phyloP scores from a whole-genome alignment of 2,888 invertebrate species.

The Papilio protenor region DNA sequence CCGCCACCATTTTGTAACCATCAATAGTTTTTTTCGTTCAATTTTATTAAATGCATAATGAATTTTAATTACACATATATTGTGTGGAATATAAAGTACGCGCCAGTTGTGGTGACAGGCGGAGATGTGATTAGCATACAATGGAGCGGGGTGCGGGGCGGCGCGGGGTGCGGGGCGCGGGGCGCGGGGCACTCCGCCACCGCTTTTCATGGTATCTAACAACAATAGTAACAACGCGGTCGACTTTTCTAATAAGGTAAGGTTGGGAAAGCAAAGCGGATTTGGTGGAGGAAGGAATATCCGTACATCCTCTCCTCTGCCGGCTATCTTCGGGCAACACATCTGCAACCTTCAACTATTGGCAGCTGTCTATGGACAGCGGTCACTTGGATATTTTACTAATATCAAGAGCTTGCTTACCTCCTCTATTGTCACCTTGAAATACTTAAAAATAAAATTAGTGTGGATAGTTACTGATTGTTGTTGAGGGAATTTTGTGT shows the following conservation, averaged over 20 bases:
- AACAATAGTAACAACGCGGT: not conserved
- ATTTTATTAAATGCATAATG: not conserved
- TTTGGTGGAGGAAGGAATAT: not conserved
- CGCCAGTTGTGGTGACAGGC: conserved; percentile 5
- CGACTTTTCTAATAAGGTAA: not conserved
- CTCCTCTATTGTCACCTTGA: no score
- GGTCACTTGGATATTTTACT: not conserved
- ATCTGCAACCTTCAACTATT: not conserved
- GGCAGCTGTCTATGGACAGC: not conserved
- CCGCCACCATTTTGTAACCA: not conserved
- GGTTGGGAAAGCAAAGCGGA: not conserved
- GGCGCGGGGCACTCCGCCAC: not conserved
- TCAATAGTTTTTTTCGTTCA: not conserved
- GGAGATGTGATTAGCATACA: conserved; percentile 6
- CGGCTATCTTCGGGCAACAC: no score
- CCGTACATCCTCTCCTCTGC: not conserved
- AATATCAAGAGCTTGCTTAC: no score
- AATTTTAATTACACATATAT: not conserved
- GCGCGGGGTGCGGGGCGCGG: not conserved
- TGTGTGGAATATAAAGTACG: conserved; percentile 1
- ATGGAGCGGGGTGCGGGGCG: not conserved
- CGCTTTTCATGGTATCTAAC: not conserved
- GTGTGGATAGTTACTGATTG: no score
- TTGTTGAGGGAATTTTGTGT: no score
- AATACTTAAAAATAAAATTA: no score